Evolutionary conservation across 2,888 invertebrate species (phyloP).

Genomic region (Biston betularia): DNA sequence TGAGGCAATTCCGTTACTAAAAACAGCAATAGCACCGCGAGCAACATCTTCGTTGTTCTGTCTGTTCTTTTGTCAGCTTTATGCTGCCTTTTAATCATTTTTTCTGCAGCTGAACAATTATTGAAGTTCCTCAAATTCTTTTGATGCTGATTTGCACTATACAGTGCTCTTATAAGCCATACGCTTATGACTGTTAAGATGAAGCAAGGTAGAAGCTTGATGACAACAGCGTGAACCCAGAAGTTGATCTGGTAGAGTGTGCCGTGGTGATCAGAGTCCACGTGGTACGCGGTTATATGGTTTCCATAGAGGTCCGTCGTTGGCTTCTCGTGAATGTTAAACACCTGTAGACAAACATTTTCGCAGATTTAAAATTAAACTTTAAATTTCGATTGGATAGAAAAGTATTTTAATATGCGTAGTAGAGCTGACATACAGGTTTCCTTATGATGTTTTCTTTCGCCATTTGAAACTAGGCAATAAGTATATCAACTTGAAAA

Average conservation of each 20-base stretch:
- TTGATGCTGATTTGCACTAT: constrained; percentile 91
- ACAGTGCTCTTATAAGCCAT: constrained; percentile 90
- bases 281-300: constrained; percentile 72
- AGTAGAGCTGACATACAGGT: neutral
- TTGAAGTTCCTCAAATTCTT: constrained; percentile 89
- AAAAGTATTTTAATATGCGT: constrained; percentile 25
- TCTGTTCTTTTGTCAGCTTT: constrained; percentile 92
- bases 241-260: constrained; percentile 90
- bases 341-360: constrained; percentile 65
- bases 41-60: constrained; percentile 95
- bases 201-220: constrained; percentile 93
- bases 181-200: constrained; percentile 91
- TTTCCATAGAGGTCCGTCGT: constrained; percentile 74
- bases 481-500: no score
- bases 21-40: constrained; percentile 94
- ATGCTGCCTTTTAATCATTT: constrained; percentile 76
- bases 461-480: no score
- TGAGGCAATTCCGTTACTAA: constrained; percentile 96
- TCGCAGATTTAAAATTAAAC: constrained; percentile 42
- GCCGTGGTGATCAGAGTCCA: constrained; percentile 85
- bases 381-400: constrained; percentile 59
- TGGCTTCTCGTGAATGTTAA: constrained; percentile 80
- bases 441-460: no score
- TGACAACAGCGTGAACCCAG: constrained; percentile 92
- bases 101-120: constrained; percentile 81